Base-by-base conservation (phyloP, 2,113 vertebrate species). In the Pterocles orientalis region DNA sequence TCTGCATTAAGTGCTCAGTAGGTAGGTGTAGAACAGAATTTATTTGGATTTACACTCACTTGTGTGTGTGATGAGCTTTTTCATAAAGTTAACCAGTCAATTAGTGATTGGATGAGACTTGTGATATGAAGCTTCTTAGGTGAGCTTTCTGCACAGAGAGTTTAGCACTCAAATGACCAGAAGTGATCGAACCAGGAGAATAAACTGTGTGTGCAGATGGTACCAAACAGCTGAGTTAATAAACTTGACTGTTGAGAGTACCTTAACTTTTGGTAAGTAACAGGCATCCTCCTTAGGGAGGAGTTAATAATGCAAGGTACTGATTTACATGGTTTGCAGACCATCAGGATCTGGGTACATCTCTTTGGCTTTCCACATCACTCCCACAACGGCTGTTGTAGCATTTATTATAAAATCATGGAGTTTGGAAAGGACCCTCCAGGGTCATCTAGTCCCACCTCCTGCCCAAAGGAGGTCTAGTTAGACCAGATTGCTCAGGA, bases 41-140 rank as follows among this genome's bases (percentile, higher is more conserved):
- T 39, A 26, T 60, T 70, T 82, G 64, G 31, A 9, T 68, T 28
- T 66, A 8, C 10, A 34, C n/a, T 88, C 2, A 2, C 36, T 78
- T 9, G 65, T 1, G 0, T 48, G 29, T 61, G 6, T 56, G 54
- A 7, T 1, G 2, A 41, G 13, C 12, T 12, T 76, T 70, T 82
- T 47, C 1, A 0, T 47, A 31, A 51, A 34, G 60, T 60, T 91
- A 68, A 16, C 25, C 25, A 58, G 41, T 2, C 69, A 20, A 10
- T 82, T 7, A 41, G 29, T 31, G 56, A 45, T 50, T 47, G 36
- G 15, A 36, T 47, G 36, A 73, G 31, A 51, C 29, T 13, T 65
- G 17, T 2, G 11, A 3, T 47, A 11, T 0, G 0, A 34, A 81
- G 18, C 66, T 86, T 64, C 54, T 87, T 7, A 31, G n/a, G 14